A percentile compares a stretch with the other conserved stretches of the same genome.
phyloP scores from a whole-genome alignment of 2,888 invertebrate species.

The Campoletis raptor region DNA sequence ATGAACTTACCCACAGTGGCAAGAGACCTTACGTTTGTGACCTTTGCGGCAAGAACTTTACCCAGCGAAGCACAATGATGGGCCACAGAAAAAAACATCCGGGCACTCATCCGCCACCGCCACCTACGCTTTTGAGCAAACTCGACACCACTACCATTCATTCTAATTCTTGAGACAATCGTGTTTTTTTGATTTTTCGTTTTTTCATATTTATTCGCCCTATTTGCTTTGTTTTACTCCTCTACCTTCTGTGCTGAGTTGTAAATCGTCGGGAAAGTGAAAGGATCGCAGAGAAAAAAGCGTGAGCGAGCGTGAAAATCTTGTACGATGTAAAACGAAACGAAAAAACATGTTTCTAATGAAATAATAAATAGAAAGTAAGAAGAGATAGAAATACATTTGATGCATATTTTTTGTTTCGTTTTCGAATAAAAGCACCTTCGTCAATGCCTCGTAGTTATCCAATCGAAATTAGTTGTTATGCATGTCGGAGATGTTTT shows the following conservation, averaged over 20 bases:
- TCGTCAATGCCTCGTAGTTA: conserved; percentile 40
- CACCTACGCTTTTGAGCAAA: conserved; percentile 55
- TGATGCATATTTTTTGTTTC: conserved; percentile 8
- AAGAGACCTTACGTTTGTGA: conserved; percentile 81
- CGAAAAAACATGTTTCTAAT: conserved; percentile 13
- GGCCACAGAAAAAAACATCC: conserved; percentile 71
- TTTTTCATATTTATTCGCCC: neutral
- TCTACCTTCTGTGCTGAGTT: neutral
- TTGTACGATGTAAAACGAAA: conserved; percentile 14
- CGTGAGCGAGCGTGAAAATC: neutral
- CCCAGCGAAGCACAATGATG: conserved; percentile 70
- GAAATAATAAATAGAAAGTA: conserved; percentile 50
- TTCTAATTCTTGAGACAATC: conserved; percentile 18
- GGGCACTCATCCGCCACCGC: conserved; percentile 61
- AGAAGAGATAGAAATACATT: conserved; percentile 15
- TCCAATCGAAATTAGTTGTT: neutral
- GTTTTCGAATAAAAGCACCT: conserved; percentile 32
- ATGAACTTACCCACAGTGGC: conserved; percentile 78
- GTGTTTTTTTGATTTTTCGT: neutral
- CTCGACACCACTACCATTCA: conserved; percentile 24
- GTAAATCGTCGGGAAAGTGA: no score
- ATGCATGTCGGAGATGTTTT: conserved; percentile 11
- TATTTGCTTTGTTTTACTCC: neutral
- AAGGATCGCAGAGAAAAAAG: neutral
- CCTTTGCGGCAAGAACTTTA: conserved; percentile 81